These are phyloP conservation scores for Gallinago nigripennis DNA, from an alignment of 2,797 vertebrate species.

Conservation along the genomic window DNA sequence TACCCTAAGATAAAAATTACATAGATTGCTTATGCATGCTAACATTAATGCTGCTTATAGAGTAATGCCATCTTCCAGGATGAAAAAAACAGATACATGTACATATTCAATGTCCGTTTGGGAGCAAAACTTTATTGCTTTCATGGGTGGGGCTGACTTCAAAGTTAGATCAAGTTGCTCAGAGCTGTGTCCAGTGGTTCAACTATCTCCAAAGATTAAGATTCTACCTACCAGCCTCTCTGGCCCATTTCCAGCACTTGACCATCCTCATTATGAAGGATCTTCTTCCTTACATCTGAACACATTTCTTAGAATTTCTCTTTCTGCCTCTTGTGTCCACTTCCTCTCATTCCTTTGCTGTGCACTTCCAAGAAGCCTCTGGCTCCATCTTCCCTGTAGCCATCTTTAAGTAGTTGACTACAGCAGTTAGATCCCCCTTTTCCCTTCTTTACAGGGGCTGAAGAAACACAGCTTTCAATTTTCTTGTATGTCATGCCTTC, in stretches of 20 bases:
- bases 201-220: neutral
- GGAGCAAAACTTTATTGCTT: neutral
- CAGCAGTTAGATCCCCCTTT: neutral
- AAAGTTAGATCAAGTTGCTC: neutral
- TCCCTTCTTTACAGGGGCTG: neutral
- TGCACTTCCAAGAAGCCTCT: neutral
- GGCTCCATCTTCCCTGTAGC: neutral
- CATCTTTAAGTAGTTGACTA: neutral
- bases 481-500: neutral
- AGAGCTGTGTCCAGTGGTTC: neutral
- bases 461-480: neutral
- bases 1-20: neutral
- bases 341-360: neutral
- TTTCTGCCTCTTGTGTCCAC: neutral
- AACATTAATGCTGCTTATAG: neutral
- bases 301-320: neutral
- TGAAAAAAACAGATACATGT: neutral
- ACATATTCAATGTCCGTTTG: neutral
- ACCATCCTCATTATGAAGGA: neutral
- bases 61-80: neutral
- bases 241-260: neutral
- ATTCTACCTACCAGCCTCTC: neutral
- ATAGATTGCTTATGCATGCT: neutral
- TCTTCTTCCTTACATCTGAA: neutral
- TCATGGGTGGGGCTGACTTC: neutral